phyloP scores from a whole-genome alignment of 2,113 vertebrate species.

The Tragelaphus buxtoni region DNA sequence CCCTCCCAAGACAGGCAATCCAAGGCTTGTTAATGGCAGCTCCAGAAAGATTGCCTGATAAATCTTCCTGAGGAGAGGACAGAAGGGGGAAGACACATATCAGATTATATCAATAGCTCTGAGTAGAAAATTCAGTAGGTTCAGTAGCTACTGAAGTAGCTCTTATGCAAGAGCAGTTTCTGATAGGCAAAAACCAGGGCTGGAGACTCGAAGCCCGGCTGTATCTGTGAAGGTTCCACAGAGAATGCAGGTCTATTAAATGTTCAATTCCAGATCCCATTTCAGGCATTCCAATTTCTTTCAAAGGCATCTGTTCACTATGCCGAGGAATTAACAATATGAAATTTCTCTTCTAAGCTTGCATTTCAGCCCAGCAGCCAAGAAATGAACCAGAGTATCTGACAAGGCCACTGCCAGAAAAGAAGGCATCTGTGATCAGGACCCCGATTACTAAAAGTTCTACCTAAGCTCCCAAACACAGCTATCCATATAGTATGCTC shows the following conservation, averaged over 20 bases:
- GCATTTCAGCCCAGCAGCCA: not conserved
- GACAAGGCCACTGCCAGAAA: not conserved
- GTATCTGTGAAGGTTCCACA: not conserved
- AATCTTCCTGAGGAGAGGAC: not conserved
- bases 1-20: not conserved
- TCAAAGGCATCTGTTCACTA: not conserved
- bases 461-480: not conserved
- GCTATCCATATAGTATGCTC: too few species aligned
- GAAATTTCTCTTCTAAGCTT: not conserved
- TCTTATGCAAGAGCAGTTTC: not conserved
- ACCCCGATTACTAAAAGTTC: not conserved
- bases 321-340: not conserved
- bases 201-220: not conserved
- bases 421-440: not conserved
- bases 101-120: not conserved
- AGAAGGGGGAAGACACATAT: not conserved
- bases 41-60: not conserved
- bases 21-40: not conserved
- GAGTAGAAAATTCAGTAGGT: not conserved
- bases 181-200: not conserved
- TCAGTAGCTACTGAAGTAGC: not conserved
- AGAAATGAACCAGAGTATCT: not conserved
- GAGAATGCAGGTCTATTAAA: not conserved
- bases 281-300: not conserved
- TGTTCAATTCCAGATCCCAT: not conserved